A percentile compares a stretch with the other conserved stretches of the same genome.
These are phyloP conservation scores for Cyprinodon variegatus DNA, from an alignment of 2,113 vertebrate species.

Conservation along the genomic window DNA sequence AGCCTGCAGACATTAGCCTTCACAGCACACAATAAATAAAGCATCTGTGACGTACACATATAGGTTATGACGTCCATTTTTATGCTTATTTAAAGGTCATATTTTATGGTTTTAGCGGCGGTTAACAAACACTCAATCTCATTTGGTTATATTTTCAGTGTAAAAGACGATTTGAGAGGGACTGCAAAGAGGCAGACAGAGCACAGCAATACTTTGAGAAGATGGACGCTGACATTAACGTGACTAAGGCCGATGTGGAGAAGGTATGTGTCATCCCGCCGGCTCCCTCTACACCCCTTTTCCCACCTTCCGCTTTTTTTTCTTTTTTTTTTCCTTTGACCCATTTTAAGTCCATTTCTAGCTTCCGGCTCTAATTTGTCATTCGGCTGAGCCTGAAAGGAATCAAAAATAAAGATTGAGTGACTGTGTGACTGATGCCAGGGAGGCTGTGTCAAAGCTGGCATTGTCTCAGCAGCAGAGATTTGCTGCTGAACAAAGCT, in stretches of 20 bases:
- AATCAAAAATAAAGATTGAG: constrained; percentile 27
- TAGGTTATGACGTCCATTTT: constrained; percentile 41
- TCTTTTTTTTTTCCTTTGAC: not conserved
- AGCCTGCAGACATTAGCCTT: constrained; percentile 48
- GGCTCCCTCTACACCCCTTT: constrained; percentile 12
- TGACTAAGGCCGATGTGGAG: constrained; percentile 98
- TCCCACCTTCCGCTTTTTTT: constrained; percentile 17
- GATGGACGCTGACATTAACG: constrained; percentile 98
- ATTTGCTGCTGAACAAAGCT: constrained; percentile 49
- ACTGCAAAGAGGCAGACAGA: constrained; percentile 95
- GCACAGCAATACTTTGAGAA: constrained; percentile 97
- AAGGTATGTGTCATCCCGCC: constrained; percentile 82
- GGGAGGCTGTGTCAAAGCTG: constrained; percentile 42
- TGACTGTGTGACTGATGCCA: constrained; percentile 38
- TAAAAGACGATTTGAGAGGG: constrained; percentile 91
- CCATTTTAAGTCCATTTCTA: not conserved
- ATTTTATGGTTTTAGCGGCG: not conserved
- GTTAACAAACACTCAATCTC: not conserved
- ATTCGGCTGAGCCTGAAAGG: constrained; percentile 2
- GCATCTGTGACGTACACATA: constrained; percentile 40
- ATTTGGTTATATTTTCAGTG: constrained; percentile 74
- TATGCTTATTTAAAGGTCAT: constrained; percentile 46
- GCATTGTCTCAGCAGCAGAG: constrained; percentile 42
- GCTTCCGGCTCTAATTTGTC: not conserved
- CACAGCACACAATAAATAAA: constrained; percentile 36